Evolutionary conservation across 2,113 vertebrate species (phyloP).

Genomic region (Lamprologus lemairii): DNA sequence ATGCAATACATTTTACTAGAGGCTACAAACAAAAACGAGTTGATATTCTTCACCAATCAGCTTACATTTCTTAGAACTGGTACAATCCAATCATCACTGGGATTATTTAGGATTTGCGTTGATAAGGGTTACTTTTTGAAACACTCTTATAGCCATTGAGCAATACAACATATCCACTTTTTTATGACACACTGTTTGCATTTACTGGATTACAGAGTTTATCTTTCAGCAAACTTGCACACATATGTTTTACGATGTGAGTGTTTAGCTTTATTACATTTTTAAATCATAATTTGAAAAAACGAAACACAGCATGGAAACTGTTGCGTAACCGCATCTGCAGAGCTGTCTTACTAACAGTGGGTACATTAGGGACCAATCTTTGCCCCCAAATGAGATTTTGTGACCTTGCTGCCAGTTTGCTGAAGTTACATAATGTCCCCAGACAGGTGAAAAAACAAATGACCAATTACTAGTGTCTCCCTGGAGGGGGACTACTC

Average conservation of each 20-base stretch:
- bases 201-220: background rate
- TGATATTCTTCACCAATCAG: background rate
- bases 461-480: constrained; percentile 40
- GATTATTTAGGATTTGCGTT: background rate
- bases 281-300: background rate
- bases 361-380: background rate
- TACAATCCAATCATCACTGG: background rate
- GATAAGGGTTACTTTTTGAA: background rate
- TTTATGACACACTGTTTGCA: background rate
- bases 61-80: background rate
- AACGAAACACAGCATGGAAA: background rate
- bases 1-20: background rate
- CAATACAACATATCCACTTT: background rate
- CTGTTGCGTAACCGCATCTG: background rate
- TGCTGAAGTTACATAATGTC: constrained; percentile 38
- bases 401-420: constrained; percentile 28
- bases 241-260: background rate
- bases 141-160: background rate
- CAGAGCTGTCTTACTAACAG: background rate
- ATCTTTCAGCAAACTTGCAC: background rate
- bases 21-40: background rate
- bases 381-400: background rate
- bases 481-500: constrained; percentile 13
- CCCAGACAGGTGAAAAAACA: constrained; percentile 57
- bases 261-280: background rate